phyloP scores from a whole-genome alignment of 2,797 vertebrate species.

The Simalia tracyae region DNA sequence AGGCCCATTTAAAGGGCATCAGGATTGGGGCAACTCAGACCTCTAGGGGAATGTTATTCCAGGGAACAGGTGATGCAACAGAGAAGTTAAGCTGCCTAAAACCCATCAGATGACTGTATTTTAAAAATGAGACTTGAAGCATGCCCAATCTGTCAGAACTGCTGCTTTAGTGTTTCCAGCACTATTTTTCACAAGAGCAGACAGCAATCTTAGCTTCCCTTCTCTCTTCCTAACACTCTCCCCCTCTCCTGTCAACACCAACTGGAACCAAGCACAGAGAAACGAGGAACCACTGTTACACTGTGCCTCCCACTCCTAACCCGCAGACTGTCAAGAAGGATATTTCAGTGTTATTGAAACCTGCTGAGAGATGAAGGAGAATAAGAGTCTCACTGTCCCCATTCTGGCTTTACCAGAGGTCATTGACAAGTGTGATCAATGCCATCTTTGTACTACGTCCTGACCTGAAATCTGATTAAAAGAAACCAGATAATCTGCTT shows the following conservation, averaged over 20 bases:
- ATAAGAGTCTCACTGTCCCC: not conserved
- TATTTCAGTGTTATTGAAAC: not conserved
- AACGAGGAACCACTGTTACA: not conserved
- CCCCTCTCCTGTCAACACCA: not conserved
- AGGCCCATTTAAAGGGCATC: not conserved
- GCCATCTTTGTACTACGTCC: too few relatives aligned
- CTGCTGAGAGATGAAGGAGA: not conserved
- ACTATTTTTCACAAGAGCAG: not conserved
- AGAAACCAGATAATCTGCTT: not conserved
- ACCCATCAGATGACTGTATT: not conserved
- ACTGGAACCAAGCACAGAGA: not conserved
- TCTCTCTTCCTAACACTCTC: not conserved
- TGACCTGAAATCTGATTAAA: not conserved
- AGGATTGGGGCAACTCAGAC: not conserved
- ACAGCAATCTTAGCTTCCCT: not conserved
- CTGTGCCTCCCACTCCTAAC: not conserved
- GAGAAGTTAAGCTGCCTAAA: not conserved
- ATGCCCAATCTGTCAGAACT: not conserved
- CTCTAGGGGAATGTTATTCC: not conserved
- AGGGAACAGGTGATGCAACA: not conserved
- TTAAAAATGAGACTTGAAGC: not conserved
- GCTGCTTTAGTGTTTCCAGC: not conserved
- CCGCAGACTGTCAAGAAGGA: not conserved
- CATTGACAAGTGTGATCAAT: not conserved
- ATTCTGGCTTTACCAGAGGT: not conserved